Percentiles rank a stretch among this genome's conserved stretches.
phyloP scores from a whole-genome alignment of 2,113 vertebrate species.

The Anseranas semipalmata region DNA sequence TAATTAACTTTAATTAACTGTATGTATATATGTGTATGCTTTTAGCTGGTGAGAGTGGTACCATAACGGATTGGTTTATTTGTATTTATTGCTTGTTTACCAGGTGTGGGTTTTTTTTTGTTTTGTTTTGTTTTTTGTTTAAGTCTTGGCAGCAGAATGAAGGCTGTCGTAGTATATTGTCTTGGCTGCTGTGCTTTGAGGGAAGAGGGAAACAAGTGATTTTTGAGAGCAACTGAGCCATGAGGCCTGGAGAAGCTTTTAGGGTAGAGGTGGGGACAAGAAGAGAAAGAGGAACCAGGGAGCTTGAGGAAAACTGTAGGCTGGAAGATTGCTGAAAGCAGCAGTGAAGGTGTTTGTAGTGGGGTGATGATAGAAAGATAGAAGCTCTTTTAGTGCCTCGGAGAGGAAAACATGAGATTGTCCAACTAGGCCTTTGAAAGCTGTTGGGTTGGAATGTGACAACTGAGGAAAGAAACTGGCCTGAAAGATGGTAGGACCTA shows the following conservation, averaged over 20 bases:
- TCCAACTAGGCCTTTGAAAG: background rate
- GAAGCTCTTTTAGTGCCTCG: background rate
- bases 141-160: background rate
- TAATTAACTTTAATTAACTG: background rate
- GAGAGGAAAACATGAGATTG: background rate
- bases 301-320: background rate
- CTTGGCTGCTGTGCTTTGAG: background rate
- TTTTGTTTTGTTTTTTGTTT: too few species aligned
- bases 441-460: background rate
- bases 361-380: background rate
- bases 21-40: background rate
- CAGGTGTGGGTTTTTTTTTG: background rate
- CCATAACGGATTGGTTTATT: background rate
- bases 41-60: background rate
- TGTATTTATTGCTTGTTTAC: background rate
- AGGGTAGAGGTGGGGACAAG: background rate
- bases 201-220: background rate
- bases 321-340: background rate
- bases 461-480: background rate
- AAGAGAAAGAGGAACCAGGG: background rate
- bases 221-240: background rate
- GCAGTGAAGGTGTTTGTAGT: background rate
- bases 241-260: background rate
- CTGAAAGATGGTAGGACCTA: background rate
- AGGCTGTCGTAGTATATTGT: background rate